Evolutionary conservation across 2,888 invertebrate genomes (phyloP).

Genomic region (Sinhomidia bicolor): DNA sequence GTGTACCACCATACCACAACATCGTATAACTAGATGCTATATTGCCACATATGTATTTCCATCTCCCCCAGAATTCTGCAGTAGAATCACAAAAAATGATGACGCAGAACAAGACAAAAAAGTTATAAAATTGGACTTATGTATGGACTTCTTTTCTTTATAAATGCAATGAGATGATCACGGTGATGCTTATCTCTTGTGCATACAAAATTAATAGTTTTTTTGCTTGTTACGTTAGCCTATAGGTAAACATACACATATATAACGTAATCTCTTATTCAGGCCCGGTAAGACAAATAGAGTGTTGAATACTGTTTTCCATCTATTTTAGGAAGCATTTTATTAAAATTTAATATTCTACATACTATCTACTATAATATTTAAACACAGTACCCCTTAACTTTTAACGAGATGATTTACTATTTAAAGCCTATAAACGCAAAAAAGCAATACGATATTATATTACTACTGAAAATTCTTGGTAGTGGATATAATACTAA

Average conservation of each 20-base stretch:
- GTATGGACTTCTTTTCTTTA: too few relatives aligned
- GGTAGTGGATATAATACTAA: slow-evolving; percentile 21
- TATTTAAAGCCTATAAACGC: slow-evolving; percentile 59
- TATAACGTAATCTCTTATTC: slow-evolving; percentile 25
- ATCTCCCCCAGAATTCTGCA: neutral
- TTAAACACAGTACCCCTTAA: slow-evolving; percentile 29
- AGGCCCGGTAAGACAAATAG: slow-evolving; percentile 24
- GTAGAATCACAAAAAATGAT: slow-evolving; percentile 20
- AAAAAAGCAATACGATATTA: slow-evolving; percentile 1
- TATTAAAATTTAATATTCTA: neutral
- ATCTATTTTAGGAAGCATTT: slow-evolving; percentile 39
- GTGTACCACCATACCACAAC: neutral
- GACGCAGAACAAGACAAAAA: neutral
- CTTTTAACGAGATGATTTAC: slow-evolving; percentile 10
- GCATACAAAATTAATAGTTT: neutral
- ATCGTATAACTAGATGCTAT: neutral
- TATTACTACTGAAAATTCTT: slow-evolving; percentile 6
- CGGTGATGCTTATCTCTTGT: neutral
- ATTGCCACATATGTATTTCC: neutral
- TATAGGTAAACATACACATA: neutral
- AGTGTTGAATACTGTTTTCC: slow-evolving; percentile 58
- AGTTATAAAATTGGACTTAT: neutral
- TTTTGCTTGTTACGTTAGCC: neutral
- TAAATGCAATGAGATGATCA: slow-evolving; percentile 4
- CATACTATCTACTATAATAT: neutral